phyloP scores from a whole-genome alignment of 2,797 vertebrate species.

The Xenopus petersii region DNA sequence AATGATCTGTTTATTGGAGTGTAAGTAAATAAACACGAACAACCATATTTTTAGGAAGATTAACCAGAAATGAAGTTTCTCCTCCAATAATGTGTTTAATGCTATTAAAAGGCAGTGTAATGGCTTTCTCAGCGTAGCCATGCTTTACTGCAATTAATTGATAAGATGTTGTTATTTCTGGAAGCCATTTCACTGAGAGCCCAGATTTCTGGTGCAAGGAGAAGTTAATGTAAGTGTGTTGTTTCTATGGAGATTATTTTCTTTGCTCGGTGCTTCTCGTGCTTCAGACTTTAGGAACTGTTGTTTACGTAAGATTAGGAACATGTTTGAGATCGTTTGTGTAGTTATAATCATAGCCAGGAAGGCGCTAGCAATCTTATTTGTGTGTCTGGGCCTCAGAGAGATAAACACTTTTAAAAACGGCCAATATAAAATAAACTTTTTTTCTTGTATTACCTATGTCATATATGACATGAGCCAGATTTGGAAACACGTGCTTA shows the following conservation, averaged over 20 bases:
- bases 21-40: too few species aligned
- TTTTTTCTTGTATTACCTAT: too few species aligned
- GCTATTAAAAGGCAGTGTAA: constrained; percentile 18
- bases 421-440: too few species aligned
- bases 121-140: constrained; percentile 19
- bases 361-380: background rate
- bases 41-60: background rate
- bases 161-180: constrained; percentile 39
- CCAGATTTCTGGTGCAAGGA: constrained; percentile 31
- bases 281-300: constrained; percentile 17
- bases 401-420: background rate
- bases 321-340: constrained; percentile 25
- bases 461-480: background rate
- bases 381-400: background rate
- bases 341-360: background rate
- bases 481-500: too few species aligned
- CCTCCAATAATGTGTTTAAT: background rate
- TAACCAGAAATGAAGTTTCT: background rate
- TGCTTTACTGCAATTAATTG: constrained; percentile 40
- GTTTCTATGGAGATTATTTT: constrained; percentile 44
- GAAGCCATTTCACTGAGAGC: constrained; percentile 32
- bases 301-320: constrained; percentile 32
- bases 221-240: constrained; percentile 35
- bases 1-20: too few species aligned
- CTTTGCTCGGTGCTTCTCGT: constrained; percentile 10